phyloP scores from a whole-genome alignment of 2,797 vertebrate genomes.

The Rhinichthys osculus region DNA sequence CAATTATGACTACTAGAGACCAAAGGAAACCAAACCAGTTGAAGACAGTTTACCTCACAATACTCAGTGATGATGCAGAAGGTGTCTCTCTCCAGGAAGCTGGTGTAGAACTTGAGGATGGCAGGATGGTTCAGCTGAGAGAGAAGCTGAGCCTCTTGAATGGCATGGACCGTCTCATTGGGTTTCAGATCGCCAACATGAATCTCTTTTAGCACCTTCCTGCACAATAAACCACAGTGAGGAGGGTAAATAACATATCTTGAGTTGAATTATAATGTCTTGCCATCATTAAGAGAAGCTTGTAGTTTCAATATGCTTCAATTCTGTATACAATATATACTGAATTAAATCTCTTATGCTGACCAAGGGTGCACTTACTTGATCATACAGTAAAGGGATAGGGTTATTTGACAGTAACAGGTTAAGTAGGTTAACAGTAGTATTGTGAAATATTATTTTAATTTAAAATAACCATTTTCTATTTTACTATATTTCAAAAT shows the following conservation, averaged over 20 bases:
- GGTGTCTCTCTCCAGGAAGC: constrained; percentile 83
- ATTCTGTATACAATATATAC: no score
- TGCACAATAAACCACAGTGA: constrained; percentile 59
- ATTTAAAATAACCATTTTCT: neutral
- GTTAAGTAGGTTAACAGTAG: no score
- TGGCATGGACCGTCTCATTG: constrained; percentile 84
- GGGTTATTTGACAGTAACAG: no score
- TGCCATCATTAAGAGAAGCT: neutral
- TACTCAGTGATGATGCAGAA: constrained; percentile 90
- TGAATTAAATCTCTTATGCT: neutral
- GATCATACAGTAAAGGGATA: neutral
- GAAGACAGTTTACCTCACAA: constrained; percentile 81
- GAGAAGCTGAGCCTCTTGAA: constrained; percentile 84
- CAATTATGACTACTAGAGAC: neutral
- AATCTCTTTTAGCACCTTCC: constrained; percentile 87
- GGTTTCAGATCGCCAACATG: constrained; percentile 81
- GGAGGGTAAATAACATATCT: neutral
- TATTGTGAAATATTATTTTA: neutral
- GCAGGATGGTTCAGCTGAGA: constrained; percentile 84
- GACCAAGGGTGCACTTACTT: neutral
- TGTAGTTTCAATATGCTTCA: neutral
- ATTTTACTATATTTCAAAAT: neutral
- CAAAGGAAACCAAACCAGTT: neutral
- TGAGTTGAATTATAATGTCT: neutral
- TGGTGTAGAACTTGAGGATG: constrained; percentile 85